These are phyloP conservation scores for Stichopus horrens DNA, from an alignment of 53 echinoderm and acorn worm species.

Conservation along the genomic window DNA sequence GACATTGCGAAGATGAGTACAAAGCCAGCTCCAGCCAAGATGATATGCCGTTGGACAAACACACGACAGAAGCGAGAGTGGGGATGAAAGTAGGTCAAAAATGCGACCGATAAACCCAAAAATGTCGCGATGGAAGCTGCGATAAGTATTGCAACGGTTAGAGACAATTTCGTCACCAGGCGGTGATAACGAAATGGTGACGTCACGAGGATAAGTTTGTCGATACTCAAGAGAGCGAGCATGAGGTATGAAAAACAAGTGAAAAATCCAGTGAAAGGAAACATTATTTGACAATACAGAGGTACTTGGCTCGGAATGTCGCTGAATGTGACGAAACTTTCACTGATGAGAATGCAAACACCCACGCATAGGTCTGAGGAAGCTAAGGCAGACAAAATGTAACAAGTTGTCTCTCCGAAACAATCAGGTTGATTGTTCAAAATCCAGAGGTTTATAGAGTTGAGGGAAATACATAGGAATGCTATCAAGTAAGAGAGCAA, in stretches of 20 bases:
- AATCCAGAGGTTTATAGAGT: not conserved
- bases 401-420: slow-evolving; percentile 1
- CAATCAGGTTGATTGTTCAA: slow-evolving; percentile 3
- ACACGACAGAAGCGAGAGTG: not conserved
- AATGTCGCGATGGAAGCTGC: not conserved
- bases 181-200: not conserved
- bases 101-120: not conserved
- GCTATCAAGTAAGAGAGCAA: not conserved
- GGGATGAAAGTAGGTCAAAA: not conserved
- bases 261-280: not conserved
- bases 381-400: not conserved
- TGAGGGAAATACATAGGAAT: not conserved
- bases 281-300: not conserved
- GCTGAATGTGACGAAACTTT: not conserved
- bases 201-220: not conserved
- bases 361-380: not conserved
- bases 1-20: not conserved
- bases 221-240: not conserved
- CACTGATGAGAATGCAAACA: not conserved
- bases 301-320: not conserved
- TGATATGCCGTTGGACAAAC: not conserved
- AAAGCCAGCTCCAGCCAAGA: not conserved
- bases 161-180: not conserved
- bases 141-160: not conserved
- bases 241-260: not conserved